Evolutionary conservation across 2,888 invertebrate species (phyloP), one percentile per base, ranked within the genome.

Genomic region (Junonia oenone): DNA sequence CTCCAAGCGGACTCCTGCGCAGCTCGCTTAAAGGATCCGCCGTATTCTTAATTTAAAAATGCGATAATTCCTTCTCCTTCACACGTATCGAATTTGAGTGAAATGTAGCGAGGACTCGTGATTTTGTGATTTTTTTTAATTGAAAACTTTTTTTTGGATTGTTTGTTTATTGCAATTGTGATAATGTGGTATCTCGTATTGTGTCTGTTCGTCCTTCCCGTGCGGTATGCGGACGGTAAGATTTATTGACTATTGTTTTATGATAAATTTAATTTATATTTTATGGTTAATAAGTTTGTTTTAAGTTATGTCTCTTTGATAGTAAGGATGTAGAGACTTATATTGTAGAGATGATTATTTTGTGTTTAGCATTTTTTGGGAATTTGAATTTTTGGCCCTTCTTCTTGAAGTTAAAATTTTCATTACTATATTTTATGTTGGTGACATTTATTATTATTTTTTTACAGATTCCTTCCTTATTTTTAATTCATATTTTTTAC

Each of bases 1-100:
- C 68, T 63, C 67, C 61, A 56, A 60, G 47, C 73, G 67, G 75
- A 76, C 83, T 82, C 83, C 78, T 76, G 78, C 79, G 74, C 77
- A 66, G 67, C 67, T 69, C 69, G 17, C 38, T 40, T 17, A 19
- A 17, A 70, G 51, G 40, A 58, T 27, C 55, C 45, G 37, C 53
- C 40, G 33, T 53, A 51, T 51, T 49, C 26, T 62, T 55, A 49
- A 46, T 51, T 50, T 40, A 15, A 51, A 35, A 59, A 55, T 29
- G 54, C 45, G 53, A 59, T 40, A 27, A 14, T 38, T 51, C 40
- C 45, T 50, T 59, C 58, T 62, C 61, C 55, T 57, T 61, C 59
- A 57, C 56, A 54, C 50, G 40, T 54, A 54, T 47, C 45, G 55
- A 59, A 50, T 31, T 50, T 33, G 45, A 64, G 63, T 68, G 71